A percentile compares a stretch with the other conserved stretches of the same genome.
phyloP scores from a whole-genome alignment of 2,113 vertebrate species.

The Neofelis nebulosa region DNA sequence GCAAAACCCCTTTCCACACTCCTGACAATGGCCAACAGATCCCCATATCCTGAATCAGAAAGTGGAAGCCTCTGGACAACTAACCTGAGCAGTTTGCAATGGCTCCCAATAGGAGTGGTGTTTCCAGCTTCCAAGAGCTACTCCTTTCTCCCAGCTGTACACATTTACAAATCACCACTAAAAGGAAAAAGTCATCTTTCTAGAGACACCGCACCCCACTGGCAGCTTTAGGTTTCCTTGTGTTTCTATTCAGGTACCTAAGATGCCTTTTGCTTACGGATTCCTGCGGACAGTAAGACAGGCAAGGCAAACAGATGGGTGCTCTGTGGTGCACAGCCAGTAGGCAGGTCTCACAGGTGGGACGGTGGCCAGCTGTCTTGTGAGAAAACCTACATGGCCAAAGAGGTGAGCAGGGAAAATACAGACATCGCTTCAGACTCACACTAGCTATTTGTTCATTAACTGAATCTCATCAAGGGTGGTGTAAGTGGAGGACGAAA shows the following conservation, averaged over 20 bases:
- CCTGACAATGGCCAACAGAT: neutral
- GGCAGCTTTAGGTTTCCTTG: neutral
- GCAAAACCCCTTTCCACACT: neutral
- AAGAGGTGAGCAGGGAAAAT: neutral
- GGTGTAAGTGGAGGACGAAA: neutral
- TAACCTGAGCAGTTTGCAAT: neutral
- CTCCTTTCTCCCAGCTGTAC: neutral
- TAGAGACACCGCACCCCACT: neutral
- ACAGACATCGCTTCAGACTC: neutral
- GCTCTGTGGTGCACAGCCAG: fast-evolving
- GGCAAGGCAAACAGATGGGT: neutral
- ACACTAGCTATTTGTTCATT: neutral
- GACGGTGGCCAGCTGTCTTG: neutral
- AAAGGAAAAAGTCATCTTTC: neutral
- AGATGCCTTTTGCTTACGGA: neutral
- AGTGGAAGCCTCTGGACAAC: neutral
- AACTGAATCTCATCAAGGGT: no score
- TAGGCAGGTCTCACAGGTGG: fast-evolving
- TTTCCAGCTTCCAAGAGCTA: neutral
- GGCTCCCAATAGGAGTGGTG: neutral
- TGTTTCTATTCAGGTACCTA: neutral
- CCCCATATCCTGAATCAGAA: neutral
- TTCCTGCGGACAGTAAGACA: neutral
- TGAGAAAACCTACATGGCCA: neutral
- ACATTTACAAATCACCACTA: neutral